phyloP scores from a whole-genome alignment of 2,797 vertebrate genomes.

The Thamnophis elegans region DNA sequence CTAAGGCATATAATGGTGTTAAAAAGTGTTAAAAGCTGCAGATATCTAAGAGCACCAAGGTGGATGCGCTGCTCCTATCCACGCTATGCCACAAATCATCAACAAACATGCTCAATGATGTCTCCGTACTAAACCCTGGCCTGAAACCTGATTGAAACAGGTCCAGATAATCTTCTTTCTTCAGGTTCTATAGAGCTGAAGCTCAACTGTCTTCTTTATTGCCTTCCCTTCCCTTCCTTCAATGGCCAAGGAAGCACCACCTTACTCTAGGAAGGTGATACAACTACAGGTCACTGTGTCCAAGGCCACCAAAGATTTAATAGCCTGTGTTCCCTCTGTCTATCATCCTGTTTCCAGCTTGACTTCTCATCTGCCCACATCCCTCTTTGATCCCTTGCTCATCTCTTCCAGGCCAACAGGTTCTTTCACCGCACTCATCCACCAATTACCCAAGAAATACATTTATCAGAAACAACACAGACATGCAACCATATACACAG shows the following conservation, averaged over 20 bases:
- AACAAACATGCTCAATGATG: not conserved
- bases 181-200: not conserved
- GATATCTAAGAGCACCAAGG: not conserved
- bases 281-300: not conserved
- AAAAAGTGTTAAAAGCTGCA: not conserved
- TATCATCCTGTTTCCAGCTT: not conserved
- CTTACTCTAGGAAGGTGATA: not conserved
- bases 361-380: not conserved
- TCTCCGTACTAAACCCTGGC: not conserved
- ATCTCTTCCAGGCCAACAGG: not conserved
- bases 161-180: not conserved
- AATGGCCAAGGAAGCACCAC: not conserved
- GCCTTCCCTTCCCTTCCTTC: not conserved
- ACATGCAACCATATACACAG: not conserved
- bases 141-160: not conserved
- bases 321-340: not conserved
- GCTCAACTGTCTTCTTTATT: not conserved
- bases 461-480: not conserved
- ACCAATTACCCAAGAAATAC: not conserved
- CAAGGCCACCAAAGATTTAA: not conserved
- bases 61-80: not conserved
- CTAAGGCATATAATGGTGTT: not conserved
- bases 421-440: not conserved
- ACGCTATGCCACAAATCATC: not conserved
- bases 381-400: not conserved